Evolutionary conservation across 1,140 invertebrate genomes (phyloP), one percentile per base, ranked within the genome.

Genomic region (Eriosoma lanigerum): DNA sequence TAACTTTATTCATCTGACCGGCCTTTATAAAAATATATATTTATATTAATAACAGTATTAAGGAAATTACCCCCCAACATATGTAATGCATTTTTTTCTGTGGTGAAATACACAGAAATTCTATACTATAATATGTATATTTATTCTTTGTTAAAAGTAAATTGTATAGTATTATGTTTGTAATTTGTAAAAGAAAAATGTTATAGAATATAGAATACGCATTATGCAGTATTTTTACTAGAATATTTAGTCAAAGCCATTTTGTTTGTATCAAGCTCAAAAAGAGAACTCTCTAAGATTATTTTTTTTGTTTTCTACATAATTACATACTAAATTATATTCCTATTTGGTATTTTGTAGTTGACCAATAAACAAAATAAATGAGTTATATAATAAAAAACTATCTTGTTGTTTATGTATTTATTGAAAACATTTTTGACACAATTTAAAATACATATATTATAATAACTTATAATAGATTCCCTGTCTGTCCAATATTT

Each of bases 161-260:
- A 70, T 26, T 70, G 68, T 70, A 50, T 70, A 70, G 21, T 50
- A 50, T 70, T 50, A 50, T 29, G 46, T 70, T 70, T 70, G 46
- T 70, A 50, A 50, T 26, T 70, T 70, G 46, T 70, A 50, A 50
- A 70, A 64, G 17, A 64, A 10, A 64, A 66, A 48, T 68, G 6
- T 50, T 70, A 50, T 70, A 70, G 46, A 17, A n/a, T n/a, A n/a
- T n/a, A n/a, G n/a, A n/a, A n/a, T n/a, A n/a, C n/a, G n/a, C n/a
- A 38, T 38, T 70, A 29, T 50, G 21, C 38, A 46, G n/a, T 50
- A 48, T 70, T 70, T 70, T 38, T 38, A 38, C 17, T 70, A 50
- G 15, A 70, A 70, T 48, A 50, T 50, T 48, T 70, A 70, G 24
- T 70, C 17, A 19, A 68, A 68, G 24, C 21, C 24, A 70, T 29